Conservation (phyloP, 2,888 invertebrate species). For the Poecilus cupreus region DNA sequence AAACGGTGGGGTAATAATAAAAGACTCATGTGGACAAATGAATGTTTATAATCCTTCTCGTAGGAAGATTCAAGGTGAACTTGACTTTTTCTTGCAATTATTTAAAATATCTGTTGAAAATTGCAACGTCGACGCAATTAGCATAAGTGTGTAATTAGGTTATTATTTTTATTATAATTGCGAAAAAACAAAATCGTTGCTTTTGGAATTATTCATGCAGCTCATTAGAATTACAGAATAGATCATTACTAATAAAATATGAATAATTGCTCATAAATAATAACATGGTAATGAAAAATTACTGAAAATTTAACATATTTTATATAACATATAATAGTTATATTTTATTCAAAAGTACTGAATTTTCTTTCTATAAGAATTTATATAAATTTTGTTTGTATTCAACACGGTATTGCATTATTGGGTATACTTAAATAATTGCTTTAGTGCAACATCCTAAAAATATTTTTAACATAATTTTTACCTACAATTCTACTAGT, state of each 20-base stretch:
- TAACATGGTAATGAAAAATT: not conserved
- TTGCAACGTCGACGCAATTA: slow-evolving; percentile 32
- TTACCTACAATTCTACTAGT: too few relatives aligned
- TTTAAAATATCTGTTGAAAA: slow-evolving; percentile 45
- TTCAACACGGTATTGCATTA: too few relatives aligned
- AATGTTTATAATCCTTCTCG: not conserved
- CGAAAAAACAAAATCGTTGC: slow-evolving; percentile 13
- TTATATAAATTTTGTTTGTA: too few relatives aligned
- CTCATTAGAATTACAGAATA: slow-evolving; percentile 26
- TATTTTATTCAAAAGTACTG: too few relatives aligned
- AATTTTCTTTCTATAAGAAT: too few relatives aligned
- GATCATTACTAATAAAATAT: not conserved
- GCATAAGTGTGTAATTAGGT: slow-evolving; percentile 35
- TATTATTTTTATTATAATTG: slow-evolving; percentile 34
- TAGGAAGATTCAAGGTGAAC: slow-evolving; percentile 34
- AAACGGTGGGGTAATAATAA: not conserved
- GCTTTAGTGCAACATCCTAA: too few relatives aligned
- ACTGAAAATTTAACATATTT: too few relatives aligned
- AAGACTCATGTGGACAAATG: not conserved
- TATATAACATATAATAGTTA: too few relatives aligned
- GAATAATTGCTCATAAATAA: slow-evolving; percentile 13
- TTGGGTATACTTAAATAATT: too few relatives aligned
- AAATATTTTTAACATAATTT: too few relatives aligned
- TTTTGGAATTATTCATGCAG: slow-evolving; percentile 10
- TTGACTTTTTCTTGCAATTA: slow-evolving; percentile 37